Evolutionary conservation across 2,113 vertebrate genomes (phyloP).

Genomic region (Anser brachyrhynchus): DNA sequence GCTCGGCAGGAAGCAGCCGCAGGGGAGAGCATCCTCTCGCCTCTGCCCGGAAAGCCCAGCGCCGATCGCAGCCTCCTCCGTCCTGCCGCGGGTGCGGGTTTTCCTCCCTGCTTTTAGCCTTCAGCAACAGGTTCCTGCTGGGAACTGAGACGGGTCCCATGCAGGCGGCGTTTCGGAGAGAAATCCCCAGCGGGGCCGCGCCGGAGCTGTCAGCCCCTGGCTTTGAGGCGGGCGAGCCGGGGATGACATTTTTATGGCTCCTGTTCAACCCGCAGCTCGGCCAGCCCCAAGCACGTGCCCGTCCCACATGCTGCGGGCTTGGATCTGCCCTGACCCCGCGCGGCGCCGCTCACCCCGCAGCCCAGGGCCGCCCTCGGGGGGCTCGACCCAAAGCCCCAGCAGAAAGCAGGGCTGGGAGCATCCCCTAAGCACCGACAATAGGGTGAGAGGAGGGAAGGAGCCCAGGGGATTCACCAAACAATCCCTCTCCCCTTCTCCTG

Average conservation of each 20-base stretch:
- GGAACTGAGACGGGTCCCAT: neutral
- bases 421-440: neutral
- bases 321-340: neutral
- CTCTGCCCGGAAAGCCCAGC: slow-evolving; percentile 28
- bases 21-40: slow-evolving; percentile 21
- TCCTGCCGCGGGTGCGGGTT: neutral
- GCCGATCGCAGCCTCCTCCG: neutral
- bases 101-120: neutral
- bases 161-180: neutral
- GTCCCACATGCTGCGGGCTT: neutral
- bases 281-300: neutral
- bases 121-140: neutral
- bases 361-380: neutral
- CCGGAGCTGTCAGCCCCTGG: neutral
- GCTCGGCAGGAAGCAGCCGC: slow-evolving; percentile 53
- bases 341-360: neutral
- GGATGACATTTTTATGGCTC: slow-evolving; percentile 18
- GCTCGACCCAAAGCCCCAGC: neutral
- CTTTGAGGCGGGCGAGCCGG: neutral
- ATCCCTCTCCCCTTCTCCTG: neutral
- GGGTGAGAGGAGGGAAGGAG: neutral
- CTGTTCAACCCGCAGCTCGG: neutral
- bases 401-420: neutral
- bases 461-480: neutral
- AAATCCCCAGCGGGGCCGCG: neutral